Base-by-base conservation (phyloP, 2,113 vertebrate genomes). In the Rhinopithecus roxellana region DNA sequence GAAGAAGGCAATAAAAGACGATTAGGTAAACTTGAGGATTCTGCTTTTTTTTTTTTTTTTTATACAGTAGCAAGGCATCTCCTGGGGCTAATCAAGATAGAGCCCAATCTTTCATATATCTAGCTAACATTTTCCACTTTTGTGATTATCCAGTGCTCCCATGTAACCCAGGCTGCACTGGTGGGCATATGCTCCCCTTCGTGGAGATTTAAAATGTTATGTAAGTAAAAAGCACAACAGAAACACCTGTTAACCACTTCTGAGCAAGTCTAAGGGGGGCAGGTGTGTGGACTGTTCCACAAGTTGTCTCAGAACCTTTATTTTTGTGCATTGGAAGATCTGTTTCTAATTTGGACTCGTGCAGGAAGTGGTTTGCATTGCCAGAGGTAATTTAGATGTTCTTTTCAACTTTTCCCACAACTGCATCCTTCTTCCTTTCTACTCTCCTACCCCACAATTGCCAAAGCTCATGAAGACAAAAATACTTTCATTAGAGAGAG, bases 331-430 rank as follows among this genome's bases (percentile, higher is more conserved):
- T 2, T 43, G 50, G 38, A 92, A 85, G 22, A 93, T 84, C 83
- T 94, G 67, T 88, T 98, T 95, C 95, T 87, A 90, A 95, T 93
- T 86, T 87, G 32, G 55, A 96, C 38, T n/a, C 8, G 40, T 5
- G 22, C 35, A 94, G 89, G 81, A 97, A 89, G 59, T 85, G 67
- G n/a, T 81, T 88, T 88, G 38, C 43, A 90, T 89, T 75, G 38
- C 86, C 59, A 89, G 67, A 72, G 67, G 80, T 64, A 93, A 92
- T 92, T 77, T 83, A 81, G 12, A 85, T 67, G 10, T 64, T 79
- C 86, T 95, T 93, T 81, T n/a, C 40, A 97, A 59, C 32, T 80
- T 52, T 32, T 95, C 18, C 43, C 27, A 78, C 67, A 79, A 30
- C 25, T 40, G 8, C 79, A 92, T 18, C 22, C 18, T 91, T 83